These are phyloP conservation scores for Siderastrea siderea DNA, from an alignment of 92 coral and sea anemone genomes.

Conservation along the genomic window DNA sequence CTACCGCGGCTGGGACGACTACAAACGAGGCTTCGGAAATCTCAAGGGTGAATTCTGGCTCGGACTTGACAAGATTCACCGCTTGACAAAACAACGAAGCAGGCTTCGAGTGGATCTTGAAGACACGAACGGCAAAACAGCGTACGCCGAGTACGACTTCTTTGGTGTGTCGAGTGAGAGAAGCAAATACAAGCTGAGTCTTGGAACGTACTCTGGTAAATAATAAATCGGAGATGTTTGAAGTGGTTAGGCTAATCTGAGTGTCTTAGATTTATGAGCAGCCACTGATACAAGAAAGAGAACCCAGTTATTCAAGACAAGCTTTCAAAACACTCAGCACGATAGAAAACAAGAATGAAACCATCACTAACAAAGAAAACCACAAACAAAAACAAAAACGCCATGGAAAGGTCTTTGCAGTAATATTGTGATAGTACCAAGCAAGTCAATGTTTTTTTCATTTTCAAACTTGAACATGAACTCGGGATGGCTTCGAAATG, in stretches of 20 bases:
- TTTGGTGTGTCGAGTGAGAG: background rate
- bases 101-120: constrained; percentile 1
- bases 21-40: constrained; percentile 6
- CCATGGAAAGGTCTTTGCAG: background rate
- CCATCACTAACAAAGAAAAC: background rate
- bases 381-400: background rate
- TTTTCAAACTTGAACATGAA: too few species aligned
- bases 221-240: background rate
- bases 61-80: constrained; percentile 9
- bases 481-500: too few species aligned
- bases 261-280: background rate
- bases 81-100: background rate
- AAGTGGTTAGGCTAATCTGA: background rate
- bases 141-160: background rate
- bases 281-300: background rate
- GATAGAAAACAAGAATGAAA: background rate
- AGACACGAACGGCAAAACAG: background rate
- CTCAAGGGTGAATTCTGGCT: constrained; percentile 6
- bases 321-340: background rate
- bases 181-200: constrained; percentile 6
- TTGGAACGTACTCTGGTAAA: background rate
- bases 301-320: background rate
- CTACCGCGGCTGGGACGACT: constrained; percentile 9
- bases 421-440: background rate
- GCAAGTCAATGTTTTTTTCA: background rate